Percentiles rank a stretch among this genome's conserved stretches.
phyloP scores from a whole-genome alignment of 35 echinoderm and acorn worm genomes.

The Ophiothrix spiculata region DNA sequence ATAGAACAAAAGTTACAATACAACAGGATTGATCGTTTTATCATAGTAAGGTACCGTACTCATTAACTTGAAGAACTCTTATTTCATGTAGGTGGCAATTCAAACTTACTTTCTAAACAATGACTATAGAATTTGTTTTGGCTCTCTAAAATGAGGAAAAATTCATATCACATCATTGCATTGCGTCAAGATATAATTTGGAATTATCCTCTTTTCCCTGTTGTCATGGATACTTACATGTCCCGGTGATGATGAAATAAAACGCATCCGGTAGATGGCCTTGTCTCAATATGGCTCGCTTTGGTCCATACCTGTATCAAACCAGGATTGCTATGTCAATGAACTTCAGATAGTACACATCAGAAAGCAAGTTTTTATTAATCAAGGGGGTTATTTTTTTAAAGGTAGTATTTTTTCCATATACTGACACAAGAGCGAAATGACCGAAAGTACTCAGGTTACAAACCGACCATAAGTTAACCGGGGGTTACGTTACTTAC shows the following conservation, averaged over 20 bases:
- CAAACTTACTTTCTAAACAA: neutral
- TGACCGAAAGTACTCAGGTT: neutral
- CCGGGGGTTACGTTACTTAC: too few relatives aligned
- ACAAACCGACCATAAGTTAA: neutral
- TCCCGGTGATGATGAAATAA: slow-evolving; percentile 78
- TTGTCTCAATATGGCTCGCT: slow-evolving; percentile 64
- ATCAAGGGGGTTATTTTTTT: neutral
- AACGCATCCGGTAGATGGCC: slow-evolving; percentile 69
- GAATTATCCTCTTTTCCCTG: too few relatives aligned
- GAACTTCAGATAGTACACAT: neutral
- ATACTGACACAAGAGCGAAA: neutral
- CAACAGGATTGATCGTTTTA: neutral
- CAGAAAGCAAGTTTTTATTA: neutral
- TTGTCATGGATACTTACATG: slow-evolving; percentile 28
- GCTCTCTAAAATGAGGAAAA: neutral
- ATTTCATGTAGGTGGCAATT: neutral
- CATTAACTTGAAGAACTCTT: neutral
- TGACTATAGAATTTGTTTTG: neutral
- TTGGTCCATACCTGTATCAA: slow-evolving; percentile 51
- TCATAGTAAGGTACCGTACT: neutral
- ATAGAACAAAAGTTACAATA: too few relatives aligned
- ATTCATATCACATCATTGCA: neutral
- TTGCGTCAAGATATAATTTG: neutral
- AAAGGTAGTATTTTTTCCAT: neutral
- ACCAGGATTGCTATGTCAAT: neutral